Evolutionary conservation across 2,888 invertebrate species (phyloP), one percentile per base, ranked within the genome.

Genomic region (Bruchidius siliquastri): DNA sequence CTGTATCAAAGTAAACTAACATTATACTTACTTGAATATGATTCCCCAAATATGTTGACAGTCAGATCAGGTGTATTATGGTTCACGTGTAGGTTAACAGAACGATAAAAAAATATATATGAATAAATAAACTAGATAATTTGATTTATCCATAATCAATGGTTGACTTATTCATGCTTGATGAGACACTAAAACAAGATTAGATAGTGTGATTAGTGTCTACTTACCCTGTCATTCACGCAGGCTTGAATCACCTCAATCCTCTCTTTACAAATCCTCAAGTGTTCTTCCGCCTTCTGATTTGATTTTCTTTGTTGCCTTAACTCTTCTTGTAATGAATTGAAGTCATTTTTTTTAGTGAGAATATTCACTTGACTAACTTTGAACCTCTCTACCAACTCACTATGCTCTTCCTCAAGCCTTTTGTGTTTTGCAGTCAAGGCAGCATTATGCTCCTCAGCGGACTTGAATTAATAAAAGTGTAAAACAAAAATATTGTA

Each of bases 221-320:
- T 21, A 69, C 74, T 69, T 72, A 74, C 74, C 13, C 30, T 72
- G 20, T 72, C 74, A 69, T 26, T 69, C 26, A 73, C 68, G 8
- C 18, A 49, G 20, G 21, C 32, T 72, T 72, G 72, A 4, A 74
- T 70, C 70, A 72, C 74, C 22, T 78, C 76, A 26, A 78, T 73
- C 76, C 77, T 77, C 71, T 79, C 79, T 66, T 73, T 77, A 69
- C 74, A 73, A 72, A 79, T 78, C 72, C 77, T 74, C 32, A 79
- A 71, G n/a, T 77, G 73, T 67, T 79, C 78, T 18, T 72, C 72
- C 20, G 72, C 71, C 68, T 75, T 74, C 70, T 77, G 26, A 32
- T 73, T 76, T 20, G 73, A 71, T 71, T 74, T 67, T 71, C 75
- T 75, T 69, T 79, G 78, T 68, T 21, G 73, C 72, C 76, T 75